Base-by-base conservation (phyloP, 2,888 invertebrate genomes). In the Drosophila paranaensis region DNA sequence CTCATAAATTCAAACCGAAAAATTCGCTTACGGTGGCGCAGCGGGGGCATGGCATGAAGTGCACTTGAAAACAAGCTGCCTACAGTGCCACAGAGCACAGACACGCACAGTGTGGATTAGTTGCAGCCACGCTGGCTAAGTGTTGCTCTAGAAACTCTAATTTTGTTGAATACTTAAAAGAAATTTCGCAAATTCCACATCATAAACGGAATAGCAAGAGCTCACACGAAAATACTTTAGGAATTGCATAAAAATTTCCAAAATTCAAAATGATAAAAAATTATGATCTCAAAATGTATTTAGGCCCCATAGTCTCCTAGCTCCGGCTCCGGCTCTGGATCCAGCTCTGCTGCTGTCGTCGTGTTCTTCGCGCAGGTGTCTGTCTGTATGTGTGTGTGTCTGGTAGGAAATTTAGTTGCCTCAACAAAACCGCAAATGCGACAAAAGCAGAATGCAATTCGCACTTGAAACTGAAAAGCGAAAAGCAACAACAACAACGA, bases 381-480 rank as follows among this genome's bases (percentile, higher is more conserved):
- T 57, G 42, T 20, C 57, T 20, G 42, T 58, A 70, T 20, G 60
- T 58, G 74, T 20, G 60, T 20, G 42, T 58, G 74, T 74, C 66
- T 77, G 79, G 27, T 53, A 67, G 75, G 39, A 74, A 79, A 77
- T 77, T 74, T 79, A 79, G 77, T 75, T 77, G 77, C 77, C 66
- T 77, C 83, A 88, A 82, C 82, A 74, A 70, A 87, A 89, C 88
- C 86, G 66, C 90, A 86, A 86, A 90, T 82, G 90, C 88, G 89
- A 90, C 89, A 86, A 85, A 89, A 88, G 88, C 80, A 85, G 89
- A 89, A 85, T 89, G 88, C 84, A 89, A 88, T 89, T 85, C 84
- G 89, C 84, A 85, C 84, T 89, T 85, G 89, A 88, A 88, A 84
- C 82, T 81, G 71, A 68, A 67, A 64, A 67, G 42, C 53, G 37